Evolutionary conservation across 2,888 invertebrate genomes (phyloP).

Genomic region (Geophilus truncorum): DNA sequence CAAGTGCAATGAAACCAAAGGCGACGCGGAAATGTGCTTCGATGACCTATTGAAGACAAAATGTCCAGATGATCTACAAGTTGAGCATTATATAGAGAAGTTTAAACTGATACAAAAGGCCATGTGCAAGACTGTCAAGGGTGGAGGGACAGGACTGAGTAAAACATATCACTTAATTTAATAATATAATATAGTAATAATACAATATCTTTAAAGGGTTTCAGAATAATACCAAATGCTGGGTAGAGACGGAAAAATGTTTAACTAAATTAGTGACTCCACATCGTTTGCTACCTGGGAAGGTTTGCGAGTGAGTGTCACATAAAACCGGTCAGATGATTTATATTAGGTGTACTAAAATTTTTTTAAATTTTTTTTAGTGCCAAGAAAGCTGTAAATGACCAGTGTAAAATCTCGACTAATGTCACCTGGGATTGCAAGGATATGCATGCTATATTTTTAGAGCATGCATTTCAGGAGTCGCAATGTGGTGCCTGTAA

Average conservation of each 20-base stretch:
- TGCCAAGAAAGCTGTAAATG: not conserved
- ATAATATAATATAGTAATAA: too few relatives aligned
- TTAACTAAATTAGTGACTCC: not conserved
- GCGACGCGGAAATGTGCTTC: not conserved
- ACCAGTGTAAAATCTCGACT: not conserved
- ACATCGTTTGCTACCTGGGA: not conserved
- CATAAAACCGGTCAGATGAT: not conserved
- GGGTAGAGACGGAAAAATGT: not conserved
- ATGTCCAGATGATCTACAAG: not conserved
- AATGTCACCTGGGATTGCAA: not conserved
- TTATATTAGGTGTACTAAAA: not conserved
- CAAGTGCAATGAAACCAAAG: not conserved
- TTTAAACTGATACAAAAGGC: not conserved
- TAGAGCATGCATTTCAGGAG: not conserved
- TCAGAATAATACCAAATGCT: not conserved
- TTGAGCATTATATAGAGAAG: not conserved
- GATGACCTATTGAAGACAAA: not conserved
- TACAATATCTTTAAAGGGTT: not conserved
- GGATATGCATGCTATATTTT: not conserved
- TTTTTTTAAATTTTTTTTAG: not conserved
- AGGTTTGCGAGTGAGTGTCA: not conserved
- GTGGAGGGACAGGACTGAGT: not conserved
- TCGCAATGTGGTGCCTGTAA: not conserved
- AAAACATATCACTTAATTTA: too few relatives aligned
- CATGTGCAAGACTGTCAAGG: not conserved